Conservation (phyloP, 2,113 vertebrate genomes). For the Drymodes brunneopygia region DNA sequence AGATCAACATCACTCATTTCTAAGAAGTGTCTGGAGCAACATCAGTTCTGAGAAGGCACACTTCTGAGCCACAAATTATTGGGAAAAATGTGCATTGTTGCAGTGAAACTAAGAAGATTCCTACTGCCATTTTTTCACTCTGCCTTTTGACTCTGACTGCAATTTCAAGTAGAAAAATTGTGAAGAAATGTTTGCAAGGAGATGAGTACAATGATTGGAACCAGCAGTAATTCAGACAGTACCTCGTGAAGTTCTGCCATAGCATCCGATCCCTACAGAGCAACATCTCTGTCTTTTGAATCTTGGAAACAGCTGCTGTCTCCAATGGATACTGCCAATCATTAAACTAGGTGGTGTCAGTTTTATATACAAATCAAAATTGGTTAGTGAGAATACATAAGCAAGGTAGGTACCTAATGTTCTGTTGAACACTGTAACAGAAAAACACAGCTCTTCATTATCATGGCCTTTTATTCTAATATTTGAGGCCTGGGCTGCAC, state of each 20-base stretch:
- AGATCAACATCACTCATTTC: background rate
- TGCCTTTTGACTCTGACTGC: background rate
- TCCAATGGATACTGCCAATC: background rate
- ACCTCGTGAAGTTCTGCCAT: background rate
- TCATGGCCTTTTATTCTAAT: background rate
- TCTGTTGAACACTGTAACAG: background rate
- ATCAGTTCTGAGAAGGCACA: background rate
- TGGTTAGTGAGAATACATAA: background rate
- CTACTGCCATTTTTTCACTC: background rate
- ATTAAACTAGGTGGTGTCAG: background rate
- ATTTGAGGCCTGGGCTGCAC: background rate
- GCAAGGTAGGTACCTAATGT: background rate
- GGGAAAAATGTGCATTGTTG: background rate
- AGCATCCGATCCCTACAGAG: background rate
- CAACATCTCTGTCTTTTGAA: background rate
- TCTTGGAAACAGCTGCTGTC: background rate
- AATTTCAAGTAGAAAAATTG: background rate
- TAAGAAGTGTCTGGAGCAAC: background rate
- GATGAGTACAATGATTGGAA: background rate
- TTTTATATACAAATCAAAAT: background rate
- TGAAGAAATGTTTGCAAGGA: background rate
- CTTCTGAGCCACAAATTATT: background rate
- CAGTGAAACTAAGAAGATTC: background rate
- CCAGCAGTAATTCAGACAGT: background rate
- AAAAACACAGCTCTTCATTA: background rate